Evolutionary conservation across 2,797 vertebrate genomes (phyloP), one percentile per base, ranked within the genome.

Genomic region (Pangasius sanitwongsei): DNA sequence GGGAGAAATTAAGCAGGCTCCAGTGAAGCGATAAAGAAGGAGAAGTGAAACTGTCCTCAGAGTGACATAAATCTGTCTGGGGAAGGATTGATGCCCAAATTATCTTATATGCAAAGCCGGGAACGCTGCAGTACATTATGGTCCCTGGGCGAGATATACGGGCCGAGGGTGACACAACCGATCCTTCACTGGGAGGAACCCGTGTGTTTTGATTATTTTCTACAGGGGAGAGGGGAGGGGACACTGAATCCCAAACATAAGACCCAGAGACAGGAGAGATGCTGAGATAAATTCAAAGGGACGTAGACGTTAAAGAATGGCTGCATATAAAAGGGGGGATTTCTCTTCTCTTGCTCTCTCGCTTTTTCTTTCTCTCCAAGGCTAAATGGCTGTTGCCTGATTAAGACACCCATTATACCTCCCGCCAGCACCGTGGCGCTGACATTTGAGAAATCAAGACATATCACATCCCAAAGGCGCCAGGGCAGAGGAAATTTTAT

Each of bases 41-140:
- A 97, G 98, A 98, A 98, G 97, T 98, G 97, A 98, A 98, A 97
- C 97, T 97, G 97, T 98, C 98, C 98, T 98, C 97, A 94, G 98
- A 98, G 98, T 98, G 97, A 98, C 98, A 98, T 98, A 98, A 99
- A 99, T 99, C 98, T 98, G 98, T 98, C 97, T 96, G 96, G 92
- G 94, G 94, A 95, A 97, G 96, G 97, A 98, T 98, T 97, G 98
- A 98, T 99, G 97, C 97, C 97, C 97, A 98, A 98, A 99, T 99
- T 98, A 99, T 99, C 98, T 98, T 98, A 98, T 99, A 98, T 98
- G 97, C 97, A 98, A 98, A 99, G 98, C 98, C 97, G 97, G 97
- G 97, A 97, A 97, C 97, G 97, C 96, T 94, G 97, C 97, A 97
- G 97, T 98, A 97, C 97, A 97, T 98, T 98, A 98, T 96, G 93